Percentiles rank a stretch among this genome's conserved stretches.
phyloP scores from a whole-genome alignment of 2,888 invertebrate genomes.

The Ischnura elegans region DNA sequence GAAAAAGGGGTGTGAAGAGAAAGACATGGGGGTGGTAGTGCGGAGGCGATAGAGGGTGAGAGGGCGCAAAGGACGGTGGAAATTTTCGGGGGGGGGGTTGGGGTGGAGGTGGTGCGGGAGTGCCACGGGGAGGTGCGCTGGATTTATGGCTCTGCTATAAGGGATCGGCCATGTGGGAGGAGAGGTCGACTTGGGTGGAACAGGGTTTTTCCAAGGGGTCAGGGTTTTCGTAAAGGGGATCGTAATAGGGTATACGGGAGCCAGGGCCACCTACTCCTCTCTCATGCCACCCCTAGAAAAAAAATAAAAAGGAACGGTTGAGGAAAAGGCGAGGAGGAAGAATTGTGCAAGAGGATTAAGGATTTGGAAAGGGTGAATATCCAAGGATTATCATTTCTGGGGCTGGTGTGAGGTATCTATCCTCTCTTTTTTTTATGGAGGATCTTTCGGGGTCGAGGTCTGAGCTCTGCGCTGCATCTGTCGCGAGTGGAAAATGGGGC shows the following conservation, averaged over 20 bases:
- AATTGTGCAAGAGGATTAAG: background rate
- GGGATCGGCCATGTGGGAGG: slow-evolving; percentile 29
- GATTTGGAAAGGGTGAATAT: background rate
- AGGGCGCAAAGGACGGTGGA: too few relatives aligned
- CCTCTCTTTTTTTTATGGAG: too few relatives aligned
- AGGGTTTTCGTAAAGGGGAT: slow-evolving; percentile 39
- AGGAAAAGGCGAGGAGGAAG: background rate
- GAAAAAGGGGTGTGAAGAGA: background rate
- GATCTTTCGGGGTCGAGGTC: background rate
- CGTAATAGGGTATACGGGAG: slow-evolving; percentile 34
- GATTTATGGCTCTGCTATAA: slow-evolving; percentile 53
- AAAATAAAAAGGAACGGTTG: background rate
- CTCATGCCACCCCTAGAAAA: background rate
- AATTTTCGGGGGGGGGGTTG: background rate
- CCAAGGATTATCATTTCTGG: slow-evolving; percentile 15
- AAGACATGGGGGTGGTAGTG: background rate
- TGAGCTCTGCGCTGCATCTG: background rate
- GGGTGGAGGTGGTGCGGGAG: background rate
- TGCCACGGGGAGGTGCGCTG: background rate
- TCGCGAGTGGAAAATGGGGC: background rate
- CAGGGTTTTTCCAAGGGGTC: slow-evolving; percentile 41
- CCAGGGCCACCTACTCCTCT: background rate
- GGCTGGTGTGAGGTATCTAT: background rate
- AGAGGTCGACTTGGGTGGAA: background rate
- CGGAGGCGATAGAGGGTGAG: background rate